Conservation (phyloP, 2,888 invertebrate species). For the Lydus trimaculatus region DNA sequence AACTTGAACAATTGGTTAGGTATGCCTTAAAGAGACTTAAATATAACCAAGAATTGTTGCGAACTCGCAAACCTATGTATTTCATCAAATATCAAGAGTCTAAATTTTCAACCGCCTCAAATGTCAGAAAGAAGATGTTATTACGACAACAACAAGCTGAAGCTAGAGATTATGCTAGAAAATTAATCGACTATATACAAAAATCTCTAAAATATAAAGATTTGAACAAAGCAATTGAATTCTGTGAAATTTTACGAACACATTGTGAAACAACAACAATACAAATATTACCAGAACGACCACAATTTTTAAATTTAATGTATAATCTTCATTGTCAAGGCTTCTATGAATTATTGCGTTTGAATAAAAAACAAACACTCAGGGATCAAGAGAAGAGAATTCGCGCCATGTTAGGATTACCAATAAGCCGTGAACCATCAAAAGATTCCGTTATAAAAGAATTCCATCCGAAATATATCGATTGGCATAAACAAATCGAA, state of each 20-base stretch:
- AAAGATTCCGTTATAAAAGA: slow-evolving; percentile 55
- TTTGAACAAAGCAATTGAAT: slow-evolving; percentile 41
- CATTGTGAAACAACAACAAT: slow-evolving; percentile 58
- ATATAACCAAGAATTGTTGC: slow-evolving; percentile 58
- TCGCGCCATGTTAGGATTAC: slow-evolving; percentile 51
- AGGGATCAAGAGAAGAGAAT: slow-evolving; percentile 52
- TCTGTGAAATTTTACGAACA: slow-evolving; percentile 57
- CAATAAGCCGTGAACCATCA: slow-evolving; percentile 51
- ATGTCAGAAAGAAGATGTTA: slow-evolving; percentile 49
- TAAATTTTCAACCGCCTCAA: slow-evolving; percentile 49
- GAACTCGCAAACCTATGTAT: slow-evolving; percentile 61
- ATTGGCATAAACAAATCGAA: slow-evolving; percentile 50
- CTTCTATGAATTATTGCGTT: slow-evolving; percentile 59
- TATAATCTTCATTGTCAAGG: slow-evolving; percentile 59
- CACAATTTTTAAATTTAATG: slow-evolving; percentile 52
- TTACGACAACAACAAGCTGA: slow-evolving; percentile 50
- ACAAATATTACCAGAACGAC: slow-evolving; percentile 57
- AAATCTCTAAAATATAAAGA: slow-evolving; percentile 45
- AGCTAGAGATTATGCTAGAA: slow-evolving; percentile 56
- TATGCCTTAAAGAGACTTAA: slow-evolving; percentile 52
- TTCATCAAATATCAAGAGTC: slow-evolving; percentile 57
- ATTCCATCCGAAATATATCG: slow-evolving; percentile 50
- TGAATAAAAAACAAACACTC: slow-evolving; percentile 46
- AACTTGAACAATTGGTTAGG: slow-evolving; percentile 49
- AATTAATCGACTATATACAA: slow-evolving; percentile 53